Conservation (phyloP, 2,888 invertebrate species). For the Mesochorus sp. region DNA sequence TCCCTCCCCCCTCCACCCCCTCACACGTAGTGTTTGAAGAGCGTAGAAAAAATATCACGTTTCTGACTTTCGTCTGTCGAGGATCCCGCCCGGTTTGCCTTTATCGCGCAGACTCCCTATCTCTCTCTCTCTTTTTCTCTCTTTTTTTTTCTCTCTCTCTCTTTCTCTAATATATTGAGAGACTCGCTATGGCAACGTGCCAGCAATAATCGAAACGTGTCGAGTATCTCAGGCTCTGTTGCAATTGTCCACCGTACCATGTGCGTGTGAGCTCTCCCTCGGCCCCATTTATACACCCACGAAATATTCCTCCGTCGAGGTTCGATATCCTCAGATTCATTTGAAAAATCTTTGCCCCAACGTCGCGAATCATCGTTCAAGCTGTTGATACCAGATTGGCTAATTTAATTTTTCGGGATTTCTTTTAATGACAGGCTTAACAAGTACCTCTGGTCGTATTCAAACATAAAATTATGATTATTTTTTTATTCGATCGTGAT, state of each 20-base stretch:
- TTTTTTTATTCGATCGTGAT: too few species aligned
- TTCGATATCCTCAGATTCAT: slow-evolving; percentile 37
- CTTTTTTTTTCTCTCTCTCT: too few species aligned
- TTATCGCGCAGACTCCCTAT: not conserved
- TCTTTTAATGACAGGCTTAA: too few species aligned
- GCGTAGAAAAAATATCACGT: slow-evolving; percentile 26
- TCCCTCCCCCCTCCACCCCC: too few species aligned
- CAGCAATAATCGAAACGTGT: slow-evolving; percentile 42
- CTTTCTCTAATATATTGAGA: slow-evolving; percentile 5
- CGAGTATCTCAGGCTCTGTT: slow-evolving; percentile 5
- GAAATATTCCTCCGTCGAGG: slow-evolving; percentile 16
- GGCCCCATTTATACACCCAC: slow-evolving; percentile 51
- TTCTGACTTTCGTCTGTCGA: not conserved
- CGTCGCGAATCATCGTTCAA: too few species aligned
- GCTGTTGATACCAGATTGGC: too few species aligned
- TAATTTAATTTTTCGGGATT: too few species aligned
- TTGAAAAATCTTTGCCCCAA: not conserved
- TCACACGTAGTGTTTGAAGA: not conserved
- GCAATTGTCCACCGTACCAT: not conserved
- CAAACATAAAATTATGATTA: too few species aligned
- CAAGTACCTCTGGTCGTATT: too few species aligned
- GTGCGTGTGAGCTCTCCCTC: slow-evolving; percentile 5
- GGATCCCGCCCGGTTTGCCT: not conserved
- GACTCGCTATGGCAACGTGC: slow-evolving; percentile 29
- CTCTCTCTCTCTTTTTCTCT: too few species aligned